Conservation (phyloP, 2,113 vertebrate species). For the Acinonyx jubatus region DNA sequence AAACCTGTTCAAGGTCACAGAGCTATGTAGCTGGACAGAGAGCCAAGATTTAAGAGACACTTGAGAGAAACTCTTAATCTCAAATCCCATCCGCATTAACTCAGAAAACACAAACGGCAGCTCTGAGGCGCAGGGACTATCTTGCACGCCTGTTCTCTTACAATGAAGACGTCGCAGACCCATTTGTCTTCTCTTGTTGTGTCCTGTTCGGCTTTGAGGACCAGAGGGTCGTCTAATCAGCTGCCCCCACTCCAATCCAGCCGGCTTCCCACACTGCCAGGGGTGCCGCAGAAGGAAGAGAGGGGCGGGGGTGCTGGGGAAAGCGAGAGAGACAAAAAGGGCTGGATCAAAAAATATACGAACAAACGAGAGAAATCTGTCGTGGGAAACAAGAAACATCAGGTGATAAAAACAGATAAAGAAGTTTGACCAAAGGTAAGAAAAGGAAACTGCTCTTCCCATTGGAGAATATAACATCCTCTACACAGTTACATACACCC, state of each 20-base stretch:
- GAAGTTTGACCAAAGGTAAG: background rate
- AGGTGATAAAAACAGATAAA: background rate
- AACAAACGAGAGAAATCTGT: background rate
- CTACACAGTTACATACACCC: background rate
- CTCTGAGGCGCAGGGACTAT: constrained; percentile 54
- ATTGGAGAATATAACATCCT: background rate
- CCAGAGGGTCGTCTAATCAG: background rate
- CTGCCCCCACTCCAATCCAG: background rate
- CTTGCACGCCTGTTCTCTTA: constrained; percentile 45
- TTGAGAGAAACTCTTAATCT: background rate
- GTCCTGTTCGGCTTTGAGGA: background rate
- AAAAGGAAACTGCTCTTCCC: background rate
- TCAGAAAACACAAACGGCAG: background rate
- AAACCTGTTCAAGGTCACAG: background rate
- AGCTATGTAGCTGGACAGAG: background rate
- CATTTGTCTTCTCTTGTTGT: background rate
- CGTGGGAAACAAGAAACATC: background rate
- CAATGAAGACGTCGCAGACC: background rate
- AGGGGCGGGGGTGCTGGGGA: background rate
- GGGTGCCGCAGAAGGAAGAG: background rate
- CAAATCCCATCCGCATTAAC: background rate
- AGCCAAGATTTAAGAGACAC: background rate
- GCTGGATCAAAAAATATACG: background rate
- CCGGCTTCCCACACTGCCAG: background rate
- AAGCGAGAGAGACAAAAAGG: background rate